Evolutionary conservation across 2,113 vertebrate genomes (phyloP).

Genomic region (Bubalus kerabau): DNA sequence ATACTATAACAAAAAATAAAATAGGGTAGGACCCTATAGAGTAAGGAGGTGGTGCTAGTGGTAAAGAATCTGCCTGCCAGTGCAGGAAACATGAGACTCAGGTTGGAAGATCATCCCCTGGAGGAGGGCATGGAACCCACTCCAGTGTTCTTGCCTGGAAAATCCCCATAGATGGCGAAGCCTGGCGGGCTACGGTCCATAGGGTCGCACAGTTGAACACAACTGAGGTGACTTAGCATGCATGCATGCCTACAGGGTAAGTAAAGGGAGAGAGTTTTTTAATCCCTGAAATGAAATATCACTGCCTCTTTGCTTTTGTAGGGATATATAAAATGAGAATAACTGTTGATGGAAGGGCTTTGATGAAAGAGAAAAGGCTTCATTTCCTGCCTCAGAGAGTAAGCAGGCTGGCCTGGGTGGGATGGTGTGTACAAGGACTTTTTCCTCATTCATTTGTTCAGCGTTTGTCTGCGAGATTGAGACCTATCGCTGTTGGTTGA

Average conservation of each 20-base stretch:
- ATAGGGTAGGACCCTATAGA: neutral
- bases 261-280: neutral
- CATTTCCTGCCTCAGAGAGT: neutral
- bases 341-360: neutral
- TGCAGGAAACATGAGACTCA: neutral
- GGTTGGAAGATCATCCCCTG: neutral
- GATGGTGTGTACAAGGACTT: neutral
- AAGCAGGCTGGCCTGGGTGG: neutral
- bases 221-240: neutral
- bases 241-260: neutral
- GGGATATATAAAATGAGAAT: neutral
- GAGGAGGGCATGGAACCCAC: neutral
- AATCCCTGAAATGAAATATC: neutral
- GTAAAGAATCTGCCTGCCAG: neutral
- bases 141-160: neutral
- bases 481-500: neutral
- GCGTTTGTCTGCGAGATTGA: neutral
- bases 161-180: neutral
- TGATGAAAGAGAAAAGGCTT: neutral
- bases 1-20: neutral
- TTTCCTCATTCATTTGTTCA: neutral
- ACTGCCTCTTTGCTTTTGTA: neutral
- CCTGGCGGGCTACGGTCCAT: neutral
- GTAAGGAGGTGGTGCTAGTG: neutral
- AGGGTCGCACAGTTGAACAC: neutral